Conservation (phyloP, 2,797 vertebrate genomes). For the Lates japonicus region DNA sequence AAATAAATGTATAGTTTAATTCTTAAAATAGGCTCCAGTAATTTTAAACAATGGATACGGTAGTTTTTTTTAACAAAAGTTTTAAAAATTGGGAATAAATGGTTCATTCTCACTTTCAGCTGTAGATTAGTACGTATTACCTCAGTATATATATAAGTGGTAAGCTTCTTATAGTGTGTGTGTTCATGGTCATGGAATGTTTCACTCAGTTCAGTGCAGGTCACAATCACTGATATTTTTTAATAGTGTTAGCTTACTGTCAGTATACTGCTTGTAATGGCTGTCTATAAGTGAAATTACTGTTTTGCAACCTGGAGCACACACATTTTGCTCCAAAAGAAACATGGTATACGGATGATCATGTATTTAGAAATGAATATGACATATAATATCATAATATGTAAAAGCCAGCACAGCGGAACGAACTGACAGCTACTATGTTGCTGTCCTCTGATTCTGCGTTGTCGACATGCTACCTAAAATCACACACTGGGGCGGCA, state of each 20-base stretch:
- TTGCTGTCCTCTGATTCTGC: too few relatives aligned
- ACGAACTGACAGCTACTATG: too few relatives aligned
- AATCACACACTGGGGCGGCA: too few relatives aligned
- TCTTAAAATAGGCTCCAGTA: too few relatives aligned
- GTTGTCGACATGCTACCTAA: too few relatives aligned
- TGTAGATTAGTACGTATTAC: not conserved
- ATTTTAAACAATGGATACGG: not conserved
- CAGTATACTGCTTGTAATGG: not conserved
- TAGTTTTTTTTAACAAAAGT: not conserved
- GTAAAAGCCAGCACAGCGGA: too few relatives aligned
- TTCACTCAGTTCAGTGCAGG: not conserved
- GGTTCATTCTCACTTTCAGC: not conserved
- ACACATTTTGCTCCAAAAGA: not conserved
- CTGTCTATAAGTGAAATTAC: not conserved
- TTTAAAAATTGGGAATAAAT: not conserved
- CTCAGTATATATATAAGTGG: too few relatives aligned
- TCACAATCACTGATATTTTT: not conserved
- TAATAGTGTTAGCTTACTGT: too few relatives aligned
- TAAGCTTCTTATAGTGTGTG: not conserved
- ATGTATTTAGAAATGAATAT: too few relatives aligned
- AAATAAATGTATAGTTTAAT: too few relatives aligned
- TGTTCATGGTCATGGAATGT: conserved; percentile 1
- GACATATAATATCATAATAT: not conserved
- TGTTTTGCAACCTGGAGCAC: not conserved
- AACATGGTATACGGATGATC: not conserved